These are phyloP conservation scores for Hipparchia sbordonii DNA, from an alignment of 2,888 invertebrate species.

Conservation along the genomic window DNA sequence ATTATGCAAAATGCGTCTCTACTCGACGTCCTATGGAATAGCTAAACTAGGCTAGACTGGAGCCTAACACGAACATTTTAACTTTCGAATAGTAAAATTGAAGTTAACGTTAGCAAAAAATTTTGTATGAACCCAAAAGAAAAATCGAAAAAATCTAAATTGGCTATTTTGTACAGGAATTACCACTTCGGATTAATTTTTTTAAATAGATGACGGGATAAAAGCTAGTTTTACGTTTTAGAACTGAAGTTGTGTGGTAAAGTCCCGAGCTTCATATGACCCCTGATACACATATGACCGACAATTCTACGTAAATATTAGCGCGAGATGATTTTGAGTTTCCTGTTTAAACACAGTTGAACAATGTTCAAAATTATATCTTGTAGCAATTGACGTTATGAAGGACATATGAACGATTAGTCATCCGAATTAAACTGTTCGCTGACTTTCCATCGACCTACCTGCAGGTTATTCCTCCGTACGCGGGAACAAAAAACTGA, in stretches of 20 bases:
- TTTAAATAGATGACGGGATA: too few species aligned
- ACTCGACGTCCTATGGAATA: slow-evolving; percentile 13
- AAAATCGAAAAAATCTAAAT: too few species aligned
- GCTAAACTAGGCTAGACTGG: not conserved
- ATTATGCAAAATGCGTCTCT: slow-evolving; percentile 61
- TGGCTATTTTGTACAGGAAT: too few species aligned
- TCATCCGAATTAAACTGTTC: slow-evolving; percentile 57
- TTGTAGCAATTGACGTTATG: slow-evolving; percentile 17
- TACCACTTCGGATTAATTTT: too few species aligned
- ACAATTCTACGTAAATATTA: slow-evolving; percentile 2
- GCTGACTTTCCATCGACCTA: slow-evolving; percentile 75
- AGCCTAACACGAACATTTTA: too few species aligned
- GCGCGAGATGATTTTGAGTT: not conserved
- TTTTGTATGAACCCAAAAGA: not conserved
- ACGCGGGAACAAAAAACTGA: slow-evolving; percentile 66
- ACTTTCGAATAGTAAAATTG: too few species aligned
- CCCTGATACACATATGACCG: not conserved
- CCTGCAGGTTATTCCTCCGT: slow-evolving; percentile 73
- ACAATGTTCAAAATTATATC: slow-evolving; percentile 10
- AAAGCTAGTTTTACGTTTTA: too few species aligned
- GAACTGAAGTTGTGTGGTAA: too few species aligned
- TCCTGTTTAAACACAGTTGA: slow-evolving; percentile 9
- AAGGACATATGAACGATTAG: slow-evolving; percentile 50
- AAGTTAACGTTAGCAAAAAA: not conserved
- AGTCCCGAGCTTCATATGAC: not conserved